Evolutionary conservation across 2,888 invertebrate genomes (phyloP).

Genomic region (Chrysolina oricalcia): DNA sequence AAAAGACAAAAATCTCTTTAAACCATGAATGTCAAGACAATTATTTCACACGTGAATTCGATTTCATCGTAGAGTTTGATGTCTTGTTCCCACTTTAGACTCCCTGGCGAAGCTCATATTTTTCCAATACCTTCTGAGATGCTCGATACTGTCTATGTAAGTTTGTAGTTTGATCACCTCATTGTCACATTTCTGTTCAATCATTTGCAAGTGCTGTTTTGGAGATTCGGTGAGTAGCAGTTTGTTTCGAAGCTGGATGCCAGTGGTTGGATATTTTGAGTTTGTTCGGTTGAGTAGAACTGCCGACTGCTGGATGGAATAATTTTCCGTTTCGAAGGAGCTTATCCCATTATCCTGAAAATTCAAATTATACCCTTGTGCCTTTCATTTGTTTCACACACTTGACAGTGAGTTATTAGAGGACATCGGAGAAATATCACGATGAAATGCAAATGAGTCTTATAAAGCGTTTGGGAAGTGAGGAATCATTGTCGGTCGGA

Average conservation of each 20-base stretch:
- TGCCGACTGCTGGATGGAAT: constrained; percentile 2
- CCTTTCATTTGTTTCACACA: constrained; percentile 1
- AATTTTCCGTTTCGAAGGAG: constrained; percentile 2
- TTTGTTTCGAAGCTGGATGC: not conserved
- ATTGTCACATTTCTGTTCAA: constrained; percentile 18
- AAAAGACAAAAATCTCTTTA: not conserved
- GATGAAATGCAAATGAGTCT: constrained; percentile 29
- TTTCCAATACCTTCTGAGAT: constrained; percentile 11
- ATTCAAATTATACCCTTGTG: constrained; percentile 17
- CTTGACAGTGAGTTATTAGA: constrained; percentile 22
- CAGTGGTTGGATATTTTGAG: not conserved
- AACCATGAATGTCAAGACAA: not conserved
- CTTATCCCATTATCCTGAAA: constrained; percentile 21
- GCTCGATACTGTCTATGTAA: constrained; percentile 18
- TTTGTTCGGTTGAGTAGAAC: not conserved
- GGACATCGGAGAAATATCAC: constrained; percentile 18
- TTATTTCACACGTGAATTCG: not conserved
- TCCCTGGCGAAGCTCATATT: constrained; percentile 8
- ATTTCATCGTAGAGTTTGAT: not conserved
- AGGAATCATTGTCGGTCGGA: constrained; percentile 30
- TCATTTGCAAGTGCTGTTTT: constrained; percentile 5
- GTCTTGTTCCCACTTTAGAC: not conserved
- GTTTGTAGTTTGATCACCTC: constrained; percentile 16
- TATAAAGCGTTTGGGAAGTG: constrained; percentile 21
- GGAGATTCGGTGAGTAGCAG: not conserved